Evolutionary conservation across 2,888 invertebrate genomes (phyloP), one percentile per base, ranked within the genome.

Genomic region (Omphaloscelis lunosa): DNA sequence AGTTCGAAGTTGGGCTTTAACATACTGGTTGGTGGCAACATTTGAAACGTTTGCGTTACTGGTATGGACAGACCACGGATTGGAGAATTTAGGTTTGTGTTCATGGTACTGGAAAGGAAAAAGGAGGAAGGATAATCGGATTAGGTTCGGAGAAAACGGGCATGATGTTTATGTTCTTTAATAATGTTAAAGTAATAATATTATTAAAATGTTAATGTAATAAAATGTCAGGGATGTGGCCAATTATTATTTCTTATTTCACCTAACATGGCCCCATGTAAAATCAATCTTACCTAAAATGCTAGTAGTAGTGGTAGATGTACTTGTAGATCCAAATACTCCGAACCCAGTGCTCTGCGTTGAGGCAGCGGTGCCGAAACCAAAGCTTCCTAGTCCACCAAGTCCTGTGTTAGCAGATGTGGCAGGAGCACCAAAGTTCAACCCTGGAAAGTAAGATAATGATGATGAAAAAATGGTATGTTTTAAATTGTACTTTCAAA

Each of bases 371-470:
- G 92, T 85, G 17, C 94, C 95, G 79, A 96, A 95, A 27, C 93
- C 94, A 70, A 95, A 94, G 0, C 94, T 94, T 9, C 95, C 94
- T 0, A 95, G 89, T 0, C 95, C 95, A 56, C 95, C 96, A 0
- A 95, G 91, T 0, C 94, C 94, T 0, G 94, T 81, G 58, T 90
- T 91, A 6, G 94, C 90, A 34, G 96, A 89, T 8, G 95, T 92
- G 4, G 92, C 87, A 11, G 89, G 87, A 3, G 89, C 66, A 23
- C 94, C 94, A 83, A 95, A 95, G 5, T 88, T 89, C 58, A 93
- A 80, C 20, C 93, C 93, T 88, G 63, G 72, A 68, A 88, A 48
- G 4, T 66, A 51, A 66, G 9, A 75, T 34, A 65, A 75, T 59
- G 2, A 75, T n/a, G 1, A 17, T 58, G 15, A 39, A 56, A 27